Base-by-base conservation (phyloP, 1,140 invertebrate genomes). In the Lepeophtheirus salmonis region DNA sequence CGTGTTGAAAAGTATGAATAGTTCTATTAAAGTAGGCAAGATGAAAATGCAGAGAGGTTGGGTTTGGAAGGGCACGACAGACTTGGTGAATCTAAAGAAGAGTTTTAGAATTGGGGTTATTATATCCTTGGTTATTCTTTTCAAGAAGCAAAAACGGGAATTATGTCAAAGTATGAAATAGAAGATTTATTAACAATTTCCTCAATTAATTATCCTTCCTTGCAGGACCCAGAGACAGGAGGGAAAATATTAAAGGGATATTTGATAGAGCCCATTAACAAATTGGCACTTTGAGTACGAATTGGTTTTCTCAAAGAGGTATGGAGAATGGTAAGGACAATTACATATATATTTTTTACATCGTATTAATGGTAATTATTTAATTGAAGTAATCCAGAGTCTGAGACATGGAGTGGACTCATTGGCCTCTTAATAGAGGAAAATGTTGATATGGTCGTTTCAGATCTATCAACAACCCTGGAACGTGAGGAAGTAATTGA, bases 401-500 rank as follows among this genome's bases (percentile, higher is more conserved):
- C 6, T 64, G 84, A 85, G 0, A 74, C 81, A 13, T 96, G 90
- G 89, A 80, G 82, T 68, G 92, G 92, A 0, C 74, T 95, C 20
- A 80, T 96, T 1, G 85, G 87, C 1, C 87, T 95, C 71, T 74
- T 97, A 14, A 78, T 84, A 2, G 79, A 77, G 64, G 86, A 85
- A 60, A 81, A 89, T 73, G 89, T 84, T 1, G 89, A 95, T 68
- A 79, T 95, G 50, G 81, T 81, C 0, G 78, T 92, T 1, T 83
- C 83, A 1, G 80, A 87, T 0, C 71, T 92, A 2, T 88, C 86
- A 13, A 92, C 92, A 82, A 94, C 89, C 12, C 87, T 87, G 3
- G 86, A 90, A 66, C 77, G 87, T 56, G 89, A 92, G 68, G 87
- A 92, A 76, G 84, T 89, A 0, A 81, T 94, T 6, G 89, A 94